These are phyloP conservation scores for Hemibagrus guttatus DNA, from an alignment of 2,797 vertebrate species.

Conservation along the genomic window DNA sequence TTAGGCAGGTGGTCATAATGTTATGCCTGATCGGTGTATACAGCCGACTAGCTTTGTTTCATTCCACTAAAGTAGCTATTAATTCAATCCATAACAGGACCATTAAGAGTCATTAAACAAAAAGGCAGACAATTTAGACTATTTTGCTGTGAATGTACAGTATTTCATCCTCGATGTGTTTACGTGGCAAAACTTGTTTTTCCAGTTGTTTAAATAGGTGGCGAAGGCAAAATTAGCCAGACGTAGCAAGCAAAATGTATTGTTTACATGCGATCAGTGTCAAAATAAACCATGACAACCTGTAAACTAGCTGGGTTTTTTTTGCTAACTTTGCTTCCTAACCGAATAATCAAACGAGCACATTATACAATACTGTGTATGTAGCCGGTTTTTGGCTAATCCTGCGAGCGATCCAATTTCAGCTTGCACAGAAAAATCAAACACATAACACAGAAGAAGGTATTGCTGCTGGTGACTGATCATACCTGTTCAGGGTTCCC, in stretches of 20 bases:
- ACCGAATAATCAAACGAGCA: neutral
- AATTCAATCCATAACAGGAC: neutral
- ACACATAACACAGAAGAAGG: neutral
- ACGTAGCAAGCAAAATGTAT: no score
- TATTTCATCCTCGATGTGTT: neutral
- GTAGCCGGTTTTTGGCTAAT: neutral
- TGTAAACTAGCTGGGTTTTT: neutral
- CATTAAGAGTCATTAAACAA: no score
- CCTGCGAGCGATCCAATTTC: neutral
- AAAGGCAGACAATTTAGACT: neutral
- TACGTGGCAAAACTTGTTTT: conserved; percentile 43
- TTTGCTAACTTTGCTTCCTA: neutral
- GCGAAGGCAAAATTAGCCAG: neutral
- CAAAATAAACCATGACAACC: neutral
- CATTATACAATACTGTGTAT: no score
- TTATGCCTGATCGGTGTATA: no score
- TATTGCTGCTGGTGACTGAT: no score
- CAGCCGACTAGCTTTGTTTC: neutral
- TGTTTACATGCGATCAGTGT: neutral
- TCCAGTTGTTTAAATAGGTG: neutral
- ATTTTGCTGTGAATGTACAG: neutral
- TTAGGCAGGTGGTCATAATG: no score
- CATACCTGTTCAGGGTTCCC: conserved; percentile 8
- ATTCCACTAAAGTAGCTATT: neutral
- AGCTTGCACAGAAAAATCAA: neutral